These are phyloP conservation scores for Mallotus villosus DNA, from an alignment of 2,797 vertebrate genomes.

Conservation along the genomic window DNA sequence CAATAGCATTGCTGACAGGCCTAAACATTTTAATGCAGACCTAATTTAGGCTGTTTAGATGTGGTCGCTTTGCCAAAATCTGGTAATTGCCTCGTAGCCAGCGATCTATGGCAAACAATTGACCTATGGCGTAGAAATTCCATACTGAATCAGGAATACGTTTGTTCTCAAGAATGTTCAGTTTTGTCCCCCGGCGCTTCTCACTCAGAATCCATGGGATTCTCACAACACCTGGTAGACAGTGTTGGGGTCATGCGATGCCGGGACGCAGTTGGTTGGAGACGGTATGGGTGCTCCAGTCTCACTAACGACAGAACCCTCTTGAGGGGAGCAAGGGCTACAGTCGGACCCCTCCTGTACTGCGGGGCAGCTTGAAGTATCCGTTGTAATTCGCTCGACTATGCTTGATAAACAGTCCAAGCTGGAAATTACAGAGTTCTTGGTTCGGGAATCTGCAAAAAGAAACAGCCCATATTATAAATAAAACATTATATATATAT, in stretches of 20 bases:
- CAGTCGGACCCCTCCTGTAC: conserved; percentile 64
- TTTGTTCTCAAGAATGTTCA: conserved; percentile 32
- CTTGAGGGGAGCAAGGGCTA: conserved; percentile 68
- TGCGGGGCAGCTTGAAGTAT: conserved; percentile 69
- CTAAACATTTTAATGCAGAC: not conserved
- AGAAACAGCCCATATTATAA: conserved; percentile 2
- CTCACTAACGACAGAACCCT: conserved; percentile 61
- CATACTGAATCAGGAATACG: conserved; percentile 30
- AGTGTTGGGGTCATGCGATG: conserved; percentile 67
- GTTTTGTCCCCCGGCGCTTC: conserved; percentile 20
- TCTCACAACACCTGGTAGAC: conserved; percentile 83
- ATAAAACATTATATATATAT: not conserved
- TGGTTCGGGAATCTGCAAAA: conserved; percentile 76
- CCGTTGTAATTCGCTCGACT: conserved; percentile 90
- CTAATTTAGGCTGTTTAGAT: too few relatives aligned
- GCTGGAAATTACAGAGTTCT: conserved; percentile 82
- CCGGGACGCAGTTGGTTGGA: conserved; percentile 49
- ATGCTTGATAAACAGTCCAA: conserved; percentile 90
- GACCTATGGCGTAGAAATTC: conserved; percentile 1
- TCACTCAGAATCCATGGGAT: conserved; percentile 23
- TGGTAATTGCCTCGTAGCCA: conserved; percentile 23
- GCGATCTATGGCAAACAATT: conserved; percentile 18
- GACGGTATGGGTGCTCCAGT: conserved; percentile 60
- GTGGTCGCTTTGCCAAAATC: conserved; percentile 10
- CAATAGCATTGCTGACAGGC: too few relatives aligned